Percentiles rank a stretch among this genome's conserved stretches.
Evolutionary conservation across 2,888 invertebrate genomes (phyloP).

Genomic region (Siphonodentalium dalli): DNA sequence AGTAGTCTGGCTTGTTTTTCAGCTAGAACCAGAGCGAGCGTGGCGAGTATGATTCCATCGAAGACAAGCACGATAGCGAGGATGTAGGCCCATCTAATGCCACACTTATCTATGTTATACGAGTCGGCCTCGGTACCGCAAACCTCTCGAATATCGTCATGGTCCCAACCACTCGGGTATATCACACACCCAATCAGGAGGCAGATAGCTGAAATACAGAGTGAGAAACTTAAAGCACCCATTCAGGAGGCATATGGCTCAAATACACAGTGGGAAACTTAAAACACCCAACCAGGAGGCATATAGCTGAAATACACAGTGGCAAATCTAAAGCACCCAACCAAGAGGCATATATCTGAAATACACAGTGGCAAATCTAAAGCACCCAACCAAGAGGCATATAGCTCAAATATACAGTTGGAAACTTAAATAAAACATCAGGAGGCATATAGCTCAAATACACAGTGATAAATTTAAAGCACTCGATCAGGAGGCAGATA

Average conservation of each 20-base stretch:
- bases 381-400: slow-evolving; percentile 86
- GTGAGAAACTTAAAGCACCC: too few species aligned
- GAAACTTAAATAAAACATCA: too few species aligned
- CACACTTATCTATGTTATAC: slow-evolving; percentile 81
- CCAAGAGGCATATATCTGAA: too few species aligned
- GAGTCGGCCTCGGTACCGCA: slow-evolving; percentile 82
- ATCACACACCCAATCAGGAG: slow-evolving; percentile 87
- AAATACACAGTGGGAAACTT: slow-evolving; percentile 90
- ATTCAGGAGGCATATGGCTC: too few species aligned
- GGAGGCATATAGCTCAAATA: too few species aligned
- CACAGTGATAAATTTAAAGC: slow-evolving; percentile 88
- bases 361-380: slow-evolving; percentile 88
- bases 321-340: too few species aligned
- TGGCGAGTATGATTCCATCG: slow-evolving; percentile 84
- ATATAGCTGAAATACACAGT: slow-evolving; percentile 82
- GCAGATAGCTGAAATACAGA: slow-evolving; percentile 81
- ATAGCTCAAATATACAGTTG: slow-evolving; percentile 83
- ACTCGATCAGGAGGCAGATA: slow-evolving; percentile 84
- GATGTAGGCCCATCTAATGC: slow-evolving; percentile 81
- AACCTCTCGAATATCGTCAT: slow-evolving; percentile 80
- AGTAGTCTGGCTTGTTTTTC: slow-evolving; percentile 74
- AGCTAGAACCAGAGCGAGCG: slow-evolving; percentile 91
- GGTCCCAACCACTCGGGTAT: slow-evolving; percentile 92
- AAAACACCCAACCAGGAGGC: slow-evolving; percentile 86
- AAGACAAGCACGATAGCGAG: slow-evolving; percentile 86